phyloP scores from a whole-genome alignment of 2,888 invertebrate species.

The Osedax frankpressi region DNA sequence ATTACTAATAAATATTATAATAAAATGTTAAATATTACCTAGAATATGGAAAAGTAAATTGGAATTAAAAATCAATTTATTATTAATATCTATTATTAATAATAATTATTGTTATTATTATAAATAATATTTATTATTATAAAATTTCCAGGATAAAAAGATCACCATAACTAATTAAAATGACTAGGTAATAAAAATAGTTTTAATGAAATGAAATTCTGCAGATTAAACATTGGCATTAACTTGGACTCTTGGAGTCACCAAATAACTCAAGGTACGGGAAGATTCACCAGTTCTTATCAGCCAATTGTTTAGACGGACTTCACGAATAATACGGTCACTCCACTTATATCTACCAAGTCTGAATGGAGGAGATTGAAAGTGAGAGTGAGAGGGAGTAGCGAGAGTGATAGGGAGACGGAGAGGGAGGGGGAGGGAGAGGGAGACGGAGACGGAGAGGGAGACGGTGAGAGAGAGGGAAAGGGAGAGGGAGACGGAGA shows the following conservation, averaged over 20 bases:
- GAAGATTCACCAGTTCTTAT: slow-evolving; percentile 63
- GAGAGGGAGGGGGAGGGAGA: background rate
- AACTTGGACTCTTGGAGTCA: slow-evolving; percentile 60
- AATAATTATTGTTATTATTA: no score
- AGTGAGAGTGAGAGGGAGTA: background rate
- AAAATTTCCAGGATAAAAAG: no score
- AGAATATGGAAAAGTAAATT: background rate
- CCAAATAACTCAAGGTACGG: slow-evolving; percentile 61
- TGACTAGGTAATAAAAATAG: no score
- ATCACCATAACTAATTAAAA: no score
- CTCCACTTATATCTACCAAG: slow-evolving; percentile 89
- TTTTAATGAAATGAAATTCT: no score
- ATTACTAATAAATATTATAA: background rate
- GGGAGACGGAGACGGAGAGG: no score
- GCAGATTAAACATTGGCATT: slow-evolving; percentile 22
- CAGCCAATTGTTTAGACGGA: slow-evolving; percentile 62
- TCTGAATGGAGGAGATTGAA: slow-evolving; percentile 47
- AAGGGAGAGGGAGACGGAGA: no score
- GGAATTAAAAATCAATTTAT: background rate
- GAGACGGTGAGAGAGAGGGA: no score
- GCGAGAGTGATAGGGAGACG: no score
- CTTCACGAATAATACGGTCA: slow-evolving; percentile 65
- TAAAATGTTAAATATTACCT: background rate
- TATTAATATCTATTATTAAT: no score
- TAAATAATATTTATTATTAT: no score